Evolutionary conservation across 2,888 invertebrate species (phyloP), one percentile per base, ranked within the genome.

Genomic region (Euzetes globulus): DNA sequence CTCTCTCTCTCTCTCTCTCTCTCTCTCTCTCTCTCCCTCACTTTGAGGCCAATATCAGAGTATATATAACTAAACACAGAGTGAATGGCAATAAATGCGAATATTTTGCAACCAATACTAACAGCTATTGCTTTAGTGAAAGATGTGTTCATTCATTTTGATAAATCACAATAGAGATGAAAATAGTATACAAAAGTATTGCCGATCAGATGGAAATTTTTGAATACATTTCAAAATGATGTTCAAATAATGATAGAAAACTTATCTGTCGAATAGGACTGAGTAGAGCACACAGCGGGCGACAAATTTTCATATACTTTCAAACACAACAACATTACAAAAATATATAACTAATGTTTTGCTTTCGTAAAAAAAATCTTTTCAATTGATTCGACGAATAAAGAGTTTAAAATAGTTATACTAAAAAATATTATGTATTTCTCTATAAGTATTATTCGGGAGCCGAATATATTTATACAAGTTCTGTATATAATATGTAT

Each of bases 181-280:
- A n/a, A 37, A 63, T 33, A 45, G 13, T 45, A 41, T 29, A 41
- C n/a, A 37, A 68, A 33, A 41, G 68, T 45, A 68, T 68, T 68
- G 68, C 68, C 68, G 68, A 68, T 68, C 68, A 45, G 22, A 22
- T 68, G 68, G 45, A 37, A 68, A 45, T 45, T 68, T 33, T 33
- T 68, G 68, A 68, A 68, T 68, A 68, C 45, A 68, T 41, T 45
- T 37, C 19, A 17, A 68, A 68, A 45, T 45, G 37, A 68, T 68
- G 68, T 68, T 45, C 68, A 68, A 41, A 68, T 68, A 68, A 68
- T 68, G 41, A 68, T 45, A 68, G 41, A 68, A 68, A 68, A 68
- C 68, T 68, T 45, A 68, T 68, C 37, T 45, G n/a, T 25, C n/a
- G n/a, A 15, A 29, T 13, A 33, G 22, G n/a, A 33, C 3, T 11